These are phyloP conservation scores for Potorous gilbertii DNA, from an alignment of 2,797 vertebrate genomes.

Conservation along the genomic window DNA sequence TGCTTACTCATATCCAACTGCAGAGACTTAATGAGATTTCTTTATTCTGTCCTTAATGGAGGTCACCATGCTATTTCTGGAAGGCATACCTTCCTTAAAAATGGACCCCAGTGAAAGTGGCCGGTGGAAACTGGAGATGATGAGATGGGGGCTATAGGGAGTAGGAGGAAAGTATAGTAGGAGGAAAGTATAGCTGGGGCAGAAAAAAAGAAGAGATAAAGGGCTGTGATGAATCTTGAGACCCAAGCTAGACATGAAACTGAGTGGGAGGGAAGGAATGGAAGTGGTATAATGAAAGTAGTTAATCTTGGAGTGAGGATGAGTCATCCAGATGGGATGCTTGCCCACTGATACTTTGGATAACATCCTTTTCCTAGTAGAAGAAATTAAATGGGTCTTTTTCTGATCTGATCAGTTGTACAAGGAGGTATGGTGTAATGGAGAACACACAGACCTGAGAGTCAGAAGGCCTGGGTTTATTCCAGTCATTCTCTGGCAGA, in stretches of 20 bases:
- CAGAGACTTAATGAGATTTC: conserved; percentile 32
- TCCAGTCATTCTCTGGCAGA: neutral
- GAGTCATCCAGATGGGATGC: conserved; percentile 72
- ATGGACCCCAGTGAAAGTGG: conserved; percentile 1
- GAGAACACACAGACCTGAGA: neutral
- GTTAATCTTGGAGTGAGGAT: conserved; percentile 72
- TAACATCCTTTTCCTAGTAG: conserved; percentile 48
- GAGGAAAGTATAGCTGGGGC: conserved; percentile 5
- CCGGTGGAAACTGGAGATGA: conserved; percentile 55
- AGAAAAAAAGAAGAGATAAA: neutral
- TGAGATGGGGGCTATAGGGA: conserved; percentile 3
- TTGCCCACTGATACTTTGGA: conserved; percentile 63
- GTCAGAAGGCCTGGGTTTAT: neutral
- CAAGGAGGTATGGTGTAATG: neutral
- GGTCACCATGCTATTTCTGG: conserved; percentile 52
- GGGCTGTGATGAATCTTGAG: conserved; percentile 22
- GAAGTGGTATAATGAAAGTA: conserved; percentile 65
- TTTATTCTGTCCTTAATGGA: conserved; percentile 62
- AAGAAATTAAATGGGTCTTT: conserved; percentile 6
- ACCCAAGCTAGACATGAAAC: conserved; percentile 60
- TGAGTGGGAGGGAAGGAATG: conserved; percentile 73
- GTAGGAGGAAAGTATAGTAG: conserved; percentile 2
- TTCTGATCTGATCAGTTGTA: neutral
- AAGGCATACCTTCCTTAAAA: conserved; percentile 55
- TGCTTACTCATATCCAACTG: conserved; percentile 48